Conservation (phyloP, 2,888 invertebrate species). For the Latheticus oryzae region DNA sequence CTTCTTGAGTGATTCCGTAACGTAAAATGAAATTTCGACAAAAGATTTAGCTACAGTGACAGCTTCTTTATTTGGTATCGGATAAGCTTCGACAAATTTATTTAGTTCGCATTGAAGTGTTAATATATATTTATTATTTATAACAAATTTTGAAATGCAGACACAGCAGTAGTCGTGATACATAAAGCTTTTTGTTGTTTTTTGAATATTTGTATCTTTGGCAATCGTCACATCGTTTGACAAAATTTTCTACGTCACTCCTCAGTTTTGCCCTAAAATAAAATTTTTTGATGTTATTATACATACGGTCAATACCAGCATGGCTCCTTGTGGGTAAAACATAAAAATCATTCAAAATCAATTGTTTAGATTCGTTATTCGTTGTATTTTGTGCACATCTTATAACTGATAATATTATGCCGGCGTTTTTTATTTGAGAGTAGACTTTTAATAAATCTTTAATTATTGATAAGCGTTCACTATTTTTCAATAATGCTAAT, state of each 20-base stretch:
- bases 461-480: not conserved
- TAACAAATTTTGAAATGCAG: constrained; percentile 7
- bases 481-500: constrained; percentile 1
- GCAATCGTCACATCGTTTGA: constrained; percentile 1
- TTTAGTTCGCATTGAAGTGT: constrained; percentile 32
- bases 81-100: constrained; percentile 40
- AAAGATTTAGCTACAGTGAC: constrained; percentile 39
- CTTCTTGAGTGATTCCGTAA: constrained; percentile 34
- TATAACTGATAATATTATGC: constrained; percentile 7
- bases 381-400: constrained; percentile 1
- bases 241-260: constrained; percentile 2
- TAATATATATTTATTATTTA: constrained; percentile 9
- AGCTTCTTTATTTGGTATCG: constrained; percentile 38
- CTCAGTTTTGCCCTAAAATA: constrained; percentile 1
- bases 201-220: not conserved
- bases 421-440: constrained; percentile 7
- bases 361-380: constrained; percentile 2
- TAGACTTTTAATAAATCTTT: constrained; percentile 4
- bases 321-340: constrained; percentile 1
- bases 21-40: constrained; percentile 44
- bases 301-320: not conserved
- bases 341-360: constrained; percentile 2
- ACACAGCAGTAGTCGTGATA: constrained; percentile 3
- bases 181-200: constrained; percentile 9
- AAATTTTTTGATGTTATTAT: constrained; percentile 4